Evolutionary conservation across 2,888 invertebrate species (phyloP).

Genomic region (Ischnus inquisitorius): DNA sequence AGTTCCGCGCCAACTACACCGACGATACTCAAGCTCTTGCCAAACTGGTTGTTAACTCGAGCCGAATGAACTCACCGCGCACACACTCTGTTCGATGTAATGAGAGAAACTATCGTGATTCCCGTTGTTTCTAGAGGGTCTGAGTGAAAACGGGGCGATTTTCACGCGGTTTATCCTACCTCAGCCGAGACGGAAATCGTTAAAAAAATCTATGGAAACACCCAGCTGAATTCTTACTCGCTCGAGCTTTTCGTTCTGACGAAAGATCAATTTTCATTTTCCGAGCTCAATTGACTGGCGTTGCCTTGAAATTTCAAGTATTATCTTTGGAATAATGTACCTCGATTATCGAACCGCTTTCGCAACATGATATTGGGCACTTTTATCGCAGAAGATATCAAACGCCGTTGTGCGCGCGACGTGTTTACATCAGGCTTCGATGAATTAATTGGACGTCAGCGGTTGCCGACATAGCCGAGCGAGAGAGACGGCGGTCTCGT

Average conservation of each 20-base stretch:
- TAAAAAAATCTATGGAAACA: not conserved
- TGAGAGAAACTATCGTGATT: not conserved
- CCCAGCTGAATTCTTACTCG: too few species aligned
- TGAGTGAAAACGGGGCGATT: too few species aligned
- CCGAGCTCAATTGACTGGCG: not conserved
- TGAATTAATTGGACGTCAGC: slow-evolving; percentile 64
- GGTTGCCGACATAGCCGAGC: slow-evolving; percentile 12
- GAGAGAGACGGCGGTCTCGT: slow-evolving; percentile 37
- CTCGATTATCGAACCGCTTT: not conserved
- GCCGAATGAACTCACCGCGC: not conserved
- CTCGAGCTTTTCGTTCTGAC: too few species aligned
- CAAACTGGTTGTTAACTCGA: slow-evolving; percentile 16
- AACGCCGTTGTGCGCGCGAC: slow-evolving; percentile 40
- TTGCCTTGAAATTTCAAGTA: not conserved
- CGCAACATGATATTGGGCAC: slow-evolving; percentile 1
- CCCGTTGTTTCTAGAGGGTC: not conserved
- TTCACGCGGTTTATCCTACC: too few species aligned
- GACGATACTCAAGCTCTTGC: not conserved
- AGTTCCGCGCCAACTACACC: slow-evolving; percentile 5
- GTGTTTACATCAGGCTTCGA: slow-evolving; percentile 62
- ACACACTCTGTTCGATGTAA: not conserved
- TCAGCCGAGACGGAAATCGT: not conserved
- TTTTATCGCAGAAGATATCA: slow-evolving; percentile 18
- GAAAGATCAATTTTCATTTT: not conserved
- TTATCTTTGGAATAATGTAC: not conserved